Evolutionary conservation across 2,888 invertebrate genomes (phyloP), one percentile per base, ranked within the genome.

Genomic region (Sericinus montela): DNA sequence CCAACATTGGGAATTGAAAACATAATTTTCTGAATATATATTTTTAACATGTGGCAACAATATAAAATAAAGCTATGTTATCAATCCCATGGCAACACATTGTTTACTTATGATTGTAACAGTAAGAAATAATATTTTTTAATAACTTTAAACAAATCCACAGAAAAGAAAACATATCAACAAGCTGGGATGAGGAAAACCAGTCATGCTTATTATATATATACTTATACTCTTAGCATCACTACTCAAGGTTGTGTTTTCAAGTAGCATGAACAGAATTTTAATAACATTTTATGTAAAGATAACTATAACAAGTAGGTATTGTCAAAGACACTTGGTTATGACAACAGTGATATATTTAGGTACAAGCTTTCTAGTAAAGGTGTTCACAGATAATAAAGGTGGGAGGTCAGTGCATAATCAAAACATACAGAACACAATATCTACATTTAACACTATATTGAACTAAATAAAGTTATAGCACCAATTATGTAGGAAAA

Each of bases 361-460:
- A 46, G 39, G 19, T 14, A n/a, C 34, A 29, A 44, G 35, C 34
- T 39, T 39, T 25, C 11, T 11, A 11, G 19, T 23, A 45, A n/a
- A 46, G 32, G 38, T 35, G 25, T 43, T 46, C 46, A 51, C n/a
- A 47, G 43, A 42, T 42, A 51, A 43, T 16, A 34, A 37, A 43
- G 43, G 50, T 57, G 48, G 56, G 49, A 60, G 58, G 60, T 58
- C 54, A 59, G 13, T 37, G 29, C 38, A 36, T 47, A 55, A 54
- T 50, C 38, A 44, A 3, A 48, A 7, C 11, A 25, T 25, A 8
- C 28, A 41, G 45, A 40, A 50, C 42, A 42, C 35, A 41, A 36
- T 25, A 32, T 29, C 15, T 35, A 7, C 19, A 36, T 30, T 38
- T 16, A 35, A 14, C 11, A 35, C 16, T 14, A 15, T 28, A 43